A percentile compares a stretch with the other conserved stretches of the same genome.
Conservation (phyloP, 2,888 invertebrate species). For the Ypsolopha scabrella region DNA sequence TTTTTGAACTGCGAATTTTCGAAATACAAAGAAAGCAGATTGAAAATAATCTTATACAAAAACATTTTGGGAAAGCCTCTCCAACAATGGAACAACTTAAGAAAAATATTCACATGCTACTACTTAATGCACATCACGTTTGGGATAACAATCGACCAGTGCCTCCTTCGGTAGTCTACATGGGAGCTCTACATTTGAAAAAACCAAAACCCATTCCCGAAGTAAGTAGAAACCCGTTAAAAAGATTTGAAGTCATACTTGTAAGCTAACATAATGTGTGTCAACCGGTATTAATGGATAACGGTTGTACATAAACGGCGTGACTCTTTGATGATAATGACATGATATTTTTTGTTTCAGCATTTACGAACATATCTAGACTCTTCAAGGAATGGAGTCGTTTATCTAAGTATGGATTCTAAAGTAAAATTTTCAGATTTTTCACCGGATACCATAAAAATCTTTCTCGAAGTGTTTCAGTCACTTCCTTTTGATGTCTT, state of each 20-base stretch:
- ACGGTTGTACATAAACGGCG: no score
- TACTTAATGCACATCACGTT: conserved; percentile 4
- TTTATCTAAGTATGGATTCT: conserved; percentile 3
- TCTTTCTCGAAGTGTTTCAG: not conserved
- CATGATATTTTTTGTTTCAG: not conserved
- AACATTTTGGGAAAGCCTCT: not conserved
- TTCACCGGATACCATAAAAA: not conserved
- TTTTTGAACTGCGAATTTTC: no score
- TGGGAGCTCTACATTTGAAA: conserved; percentile 4
- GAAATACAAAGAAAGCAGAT: no score
- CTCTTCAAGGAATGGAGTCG: not conserved
- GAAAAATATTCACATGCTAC: conserved; percentile 3
- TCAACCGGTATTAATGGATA: no score
- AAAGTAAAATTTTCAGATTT: conserved; percentile 1
- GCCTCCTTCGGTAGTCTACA: conserved; percentile 2
- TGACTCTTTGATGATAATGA: not conserved
- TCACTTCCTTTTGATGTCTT: conserved; percentile 4
- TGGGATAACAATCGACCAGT: conserved; percentile 5
- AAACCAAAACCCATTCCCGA: conserved; percentile 1
- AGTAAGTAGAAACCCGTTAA: not conserved
- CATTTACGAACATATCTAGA: not conserved
- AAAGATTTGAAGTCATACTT: no score
- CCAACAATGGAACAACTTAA: not conserved
- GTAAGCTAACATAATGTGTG: no score
- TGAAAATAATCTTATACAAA: not conserved